Percentiles rank a stretch among this genome's conserved stretches.
phyloP scores from a whole-genome alignment of 2,113 vertebrate species.

The Cololabis saira region DNA sequence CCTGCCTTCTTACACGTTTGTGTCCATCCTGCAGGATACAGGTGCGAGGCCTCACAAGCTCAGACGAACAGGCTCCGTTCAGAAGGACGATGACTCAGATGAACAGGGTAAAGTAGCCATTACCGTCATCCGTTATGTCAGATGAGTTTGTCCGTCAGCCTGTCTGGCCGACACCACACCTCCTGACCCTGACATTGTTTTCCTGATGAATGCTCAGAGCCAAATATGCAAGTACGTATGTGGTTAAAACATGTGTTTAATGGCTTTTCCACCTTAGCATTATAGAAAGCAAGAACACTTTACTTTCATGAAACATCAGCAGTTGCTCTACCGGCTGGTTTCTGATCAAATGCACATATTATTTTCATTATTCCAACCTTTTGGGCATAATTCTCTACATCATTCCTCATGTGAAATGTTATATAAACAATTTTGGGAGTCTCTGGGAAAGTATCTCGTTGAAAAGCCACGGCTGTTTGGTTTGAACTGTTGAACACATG shows the following conservation, averaged over 20 bases:
- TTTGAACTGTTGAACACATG: neutral
- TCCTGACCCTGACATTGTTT: neutral
- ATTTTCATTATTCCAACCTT: neutral
- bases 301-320: neutral
- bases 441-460: neutral
- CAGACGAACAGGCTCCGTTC: constrained; percentile 58
- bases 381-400: neutral
- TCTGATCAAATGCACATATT: neutral
- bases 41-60: constrained; percentile 78
- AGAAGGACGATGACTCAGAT: constrained; percentile 45
- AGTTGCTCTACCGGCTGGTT: neutral
- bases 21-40: constrained; percentile 63
- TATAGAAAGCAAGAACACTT: neutral
- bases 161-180: constrained; percentile 16
- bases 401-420: neutral
- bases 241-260: neutral
- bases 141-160: constrained; percentile 13
- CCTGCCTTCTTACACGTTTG: neutral
- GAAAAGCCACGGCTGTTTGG: neutral
- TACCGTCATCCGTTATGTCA: neutral
- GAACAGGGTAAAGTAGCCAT: constrained; percentile 63
- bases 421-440: neutral
- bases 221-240: neutral
- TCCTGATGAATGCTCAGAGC: neutral
- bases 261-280: neutral